phyloP scores from a whole-genome alignment of 2,797 vertebrate species.

The Brachymystax lenok region DNA sequence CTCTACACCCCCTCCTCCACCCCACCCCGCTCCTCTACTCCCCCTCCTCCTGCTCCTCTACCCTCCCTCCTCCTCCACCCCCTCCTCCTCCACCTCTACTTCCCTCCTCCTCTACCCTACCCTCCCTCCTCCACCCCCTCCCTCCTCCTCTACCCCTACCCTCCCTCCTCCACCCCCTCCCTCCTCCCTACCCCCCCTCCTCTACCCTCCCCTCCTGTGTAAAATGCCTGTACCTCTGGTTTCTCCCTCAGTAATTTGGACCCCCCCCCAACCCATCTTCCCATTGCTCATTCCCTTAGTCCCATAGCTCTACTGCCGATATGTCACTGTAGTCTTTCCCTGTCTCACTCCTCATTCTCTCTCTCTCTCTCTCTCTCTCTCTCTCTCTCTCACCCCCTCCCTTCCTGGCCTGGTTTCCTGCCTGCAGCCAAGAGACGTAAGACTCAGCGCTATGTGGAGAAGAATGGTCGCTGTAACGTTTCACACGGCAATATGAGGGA shows the following conservation, averaged over 20 bases:
- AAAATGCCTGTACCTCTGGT: no score
- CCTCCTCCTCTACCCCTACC: no score
- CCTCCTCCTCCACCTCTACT: background rate
- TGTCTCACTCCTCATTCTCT: background rate
- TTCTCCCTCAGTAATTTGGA: no score
- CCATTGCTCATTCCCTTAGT: background rate
- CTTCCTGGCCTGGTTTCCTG: background rate
- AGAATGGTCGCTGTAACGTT: constrained; percentile 93
- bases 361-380: background rate
- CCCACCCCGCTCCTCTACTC: no score
- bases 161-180: no score
- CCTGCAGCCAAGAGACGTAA: constrained; percentile 57
- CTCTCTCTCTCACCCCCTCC: background rate
- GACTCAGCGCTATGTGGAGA: constrained; percentile 94
- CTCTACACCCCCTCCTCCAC: no score
- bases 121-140: background rate
- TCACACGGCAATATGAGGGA: constrained; percentile 93
- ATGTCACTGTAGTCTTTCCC: background rate
- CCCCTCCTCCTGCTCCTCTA: background rate
- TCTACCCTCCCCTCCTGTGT: no score
- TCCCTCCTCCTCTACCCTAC: no score
- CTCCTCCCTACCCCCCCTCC: no score
- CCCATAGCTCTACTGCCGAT: background rate
- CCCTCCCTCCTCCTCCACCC: no score
- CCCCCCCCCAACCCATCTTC: no score